Percentiles rank a stretch among this genome's conserved stretches.
These are phyloP conservation scores for Tauraco erythrolophus DNA, from an alignment of 2,113 vertebrate species.

Conservation along the genomic window DNA sequence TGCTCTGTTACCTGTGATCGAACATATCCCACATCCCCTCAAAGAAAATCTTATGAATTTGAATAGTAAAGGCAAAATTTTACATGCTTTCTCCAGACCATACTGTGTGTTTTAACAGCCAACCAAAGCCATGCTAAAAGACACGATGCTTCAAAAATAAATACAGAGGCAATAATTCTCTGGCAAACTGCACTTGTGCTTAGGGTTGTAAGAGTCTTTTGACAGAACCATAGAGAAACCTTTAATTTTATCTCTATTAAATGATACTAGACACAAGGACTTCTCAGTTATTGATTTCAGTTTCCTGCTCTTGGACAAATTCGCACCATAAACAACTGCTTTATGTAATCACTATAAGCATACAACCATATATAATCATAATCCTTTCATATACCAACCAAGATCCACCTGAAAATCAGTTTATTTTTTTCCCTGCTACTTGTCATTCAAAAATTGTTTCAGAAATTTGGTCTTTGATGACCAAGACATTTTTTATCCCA, in stretches of 20 bases:
- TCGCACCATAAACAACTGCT: background rate
- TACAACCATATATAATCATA: background rate
- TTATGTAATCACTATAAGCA: background rate
- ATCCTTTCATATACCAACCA: background rate
- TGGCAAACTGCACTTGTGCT: background rate
- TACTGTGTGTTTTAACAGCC: background rate
- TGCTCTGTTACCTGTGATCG: background rate
- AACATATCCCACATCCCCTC: background rate
- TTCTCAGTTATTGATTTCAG: background rate
- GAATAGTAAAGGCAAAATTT: background rate
- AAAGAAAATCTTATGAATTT: background rate
- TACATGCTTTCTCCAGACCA: background rate
- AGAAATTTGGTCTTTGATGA: background rate
- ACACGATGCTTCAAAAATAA: background rate
- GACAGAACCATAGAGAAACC: background rate
- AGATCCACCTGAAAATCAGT: background rate
- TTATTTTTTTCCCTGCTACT: accelerated
- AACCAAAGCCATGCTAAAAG: background rate
- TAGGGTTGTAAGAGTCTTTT: background rate
- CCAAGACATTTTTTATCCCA: background rate
- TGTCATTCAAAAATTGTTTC: background rate
- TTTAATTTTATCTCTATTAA: background rate
- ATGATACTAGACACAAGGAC: background rate
- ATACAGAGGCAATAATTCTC: background rate
- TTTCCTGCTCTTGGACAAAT: background rate